Evolutionary conservation across 2,888 invertebrate species (phyloP).

Genomic region (Limnephilus marmoratus): DNA sequence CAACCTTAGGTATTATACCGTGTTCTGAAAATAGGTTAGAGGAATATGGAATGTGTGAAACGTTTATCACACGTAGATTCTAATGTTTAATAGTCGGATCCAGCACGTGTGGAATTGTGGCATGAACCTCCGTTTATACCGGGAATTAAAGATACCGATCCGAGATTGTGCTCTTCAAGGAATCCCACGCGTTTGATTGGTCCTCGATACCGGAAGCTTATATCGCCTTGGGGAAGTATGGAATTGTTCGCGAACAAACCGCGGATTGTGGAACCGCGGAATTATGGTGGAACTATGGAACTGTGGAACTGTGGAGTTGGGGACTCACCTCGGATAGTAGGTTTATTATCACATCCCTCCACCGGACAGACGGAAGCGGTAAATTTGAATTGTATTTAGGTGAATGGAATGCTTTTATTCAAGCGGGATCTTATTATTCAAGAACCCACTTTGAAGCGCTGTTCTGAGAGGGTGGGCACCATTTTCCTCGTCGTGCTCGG

Average conservation of each 20-base stretch:
- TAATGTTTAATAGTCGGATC: neutral
- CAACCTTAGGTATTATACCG: neutral
- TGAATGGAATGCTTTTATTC: conserved; percentile 22
- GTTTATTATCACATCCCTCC: conserved; percentile 46
- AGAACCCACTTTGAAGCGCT: neutral
- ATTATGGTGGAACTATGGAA: neutral
- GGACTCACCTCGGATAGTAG: conserved; percentile 26
- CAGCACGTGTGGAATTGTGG: conserved; percentile 5
- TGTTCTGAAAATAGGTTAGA: neutral
- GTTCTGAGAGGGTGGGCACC: neutral
- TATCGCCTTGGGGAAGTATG: neutral
- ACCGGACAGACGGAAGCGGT: conserved; percentile 11
- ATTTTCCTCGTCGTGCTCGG: neutral
- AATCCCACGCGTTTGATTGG: conserved; percentile 47
- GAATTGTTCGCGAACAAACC: conserved; percentile 53
- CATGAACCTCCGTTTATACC: neutral
- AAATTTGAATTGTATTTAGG: conserved; percentile 34
- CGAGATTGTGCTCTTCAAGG: conserved; percentile 49
- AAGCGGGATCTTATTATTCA: conserved; percentile 36
- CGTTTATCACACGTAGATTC: neutral
- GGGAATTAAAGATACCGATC: conserved; percentile 50
- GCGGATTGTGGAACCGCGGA: neutral
- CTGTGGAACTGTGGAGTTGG: neutral
- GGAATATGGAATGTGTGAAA: neutral
- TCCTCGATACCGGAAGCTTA: conserved; percentile 42